Base-by-base conservation (phyloP, 2,797 vertebrate genomes). In the Pteronotus mesoamericanus region DNA sequence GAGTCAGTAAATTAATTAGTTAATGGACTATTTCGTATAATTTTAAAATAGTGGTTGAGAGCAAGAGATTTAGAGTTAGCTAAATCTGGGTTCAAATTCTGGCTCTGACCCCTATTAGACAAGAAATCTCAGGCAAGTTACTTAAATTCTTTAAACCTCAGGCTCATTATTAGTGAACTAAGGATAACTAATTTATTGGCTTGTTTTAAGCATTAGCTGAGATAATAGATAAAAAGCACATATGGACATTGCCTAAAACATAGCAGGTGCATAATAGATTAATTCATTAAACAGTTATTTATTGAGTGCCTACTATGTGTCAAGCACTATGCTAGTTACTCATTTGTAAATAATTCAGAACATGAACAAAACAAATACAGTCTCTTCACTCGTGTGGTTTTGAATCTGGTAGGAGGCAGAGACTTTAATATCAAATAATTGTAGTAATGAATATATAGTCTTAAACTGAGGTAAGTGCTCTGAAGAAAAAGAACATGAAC, bases 1-100 rank as follows among this genome's bases (percentile, higher is more conserved):
- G 42, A 71, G 72, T 55, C 46, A 48, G 29, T 69, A 34, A 61
- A 57, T 83, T 69, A 69, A 44, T 51, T 9, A 95, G 42, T 88
- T 92, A 42, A 53, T 64, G 26, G 34, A 53, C 2, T 53, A 64
- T 72, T 79, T 96, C 22, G 21, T 68, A 21, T 75, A 69, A 79
- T 68, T 95, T 97, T 42, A 75, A 96, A 93, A 42, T 37, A 46
- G 34, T 64, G 39, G 32, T 64, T 64, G 78, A 72, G n/a, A 93
- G 16, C 15, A 80, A 92, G 39, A 86, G 32, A 14, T 64, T 93
- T 86, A 55, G 48, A 91, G 0, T 78, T 87, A 84, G 48, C 16
- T 66, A 34, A 66, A 26, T 79, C n/a, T 78, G 89, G 44, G 26
- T 78, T 95, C 21, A 51, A 75, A 72, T 91, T 92, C 51, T 92